phyloP scores from a whole-genome alignment of 92 coral and sea anemone species.

The Heteractis magnifica region DNA sequence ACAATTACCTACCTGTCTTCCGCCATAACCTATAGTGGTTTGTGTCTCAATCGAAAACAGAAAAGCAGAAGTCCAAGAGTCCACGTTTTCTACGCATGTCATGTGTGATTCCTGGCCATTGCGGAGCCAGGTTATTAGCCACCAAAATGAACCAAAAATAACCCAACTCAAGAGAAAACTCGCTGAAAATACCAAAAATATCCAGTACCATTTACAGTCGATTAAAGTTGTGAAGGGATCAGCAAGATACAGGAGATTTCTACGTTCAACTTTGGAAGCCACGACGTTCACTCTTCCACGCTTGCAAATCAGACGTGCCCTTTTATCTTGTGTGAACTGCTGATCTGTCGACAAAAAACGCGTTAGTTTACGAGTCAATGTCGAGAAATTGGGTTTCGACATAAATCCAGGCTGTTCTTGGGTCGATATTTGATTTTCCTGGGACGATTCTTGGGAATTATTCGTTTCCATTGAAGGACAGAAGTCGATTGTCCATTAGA shows the following conservation, averaged over 20 bases:
- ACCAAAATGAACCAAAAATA: conserved; percentile 86
- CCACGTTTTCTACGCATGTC: conserved; percentile 85
- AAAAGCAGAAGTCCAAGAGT: conserved; percentile 89
- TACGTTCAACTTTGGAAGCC: conserved; percentile 69
- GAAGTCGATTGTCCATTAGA: background rate
- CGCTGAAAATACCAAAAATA: conserved; percentile 59
- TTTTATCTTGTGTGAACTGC: conserved; percentile 11
- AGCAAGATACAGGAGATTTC: conserved; percentile 64
- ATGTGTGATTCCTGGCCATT: conserved; percentile 32
- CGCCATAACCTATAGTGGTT: conserved; percentile 97
- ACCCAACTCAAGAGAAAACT: conserved; percentile 87
- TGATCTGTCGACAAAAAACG: conserved; percentile 43
- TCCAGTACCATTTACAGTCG: conserved; percentile 91
- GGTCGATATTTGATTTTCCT: background rate
- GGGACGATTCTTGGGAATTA: background rate
- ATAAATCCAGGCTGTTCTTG: background rate
- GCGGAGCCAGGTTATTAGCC: conserved; percentile 66
- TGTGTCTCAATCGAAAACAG: conserved; percentile 95
- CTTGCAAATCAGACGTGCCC: conserved; percentile 68
- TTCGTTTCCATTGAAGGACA: background rate
- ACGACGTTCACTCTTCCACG: conserved; percentile 67
- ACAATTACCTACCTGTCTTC: conserved; percentile 75
- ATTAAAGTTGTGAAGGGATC: conserved; percentile 87
- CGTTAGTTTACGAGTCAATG: conserved; percentile 29
- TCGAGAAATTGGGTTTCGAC: conserved; percentile 26